phyloP scores from a whole-genome alignment of 2,888 invertebrate genomes.

The Phanerotoma sp. region DNA sequence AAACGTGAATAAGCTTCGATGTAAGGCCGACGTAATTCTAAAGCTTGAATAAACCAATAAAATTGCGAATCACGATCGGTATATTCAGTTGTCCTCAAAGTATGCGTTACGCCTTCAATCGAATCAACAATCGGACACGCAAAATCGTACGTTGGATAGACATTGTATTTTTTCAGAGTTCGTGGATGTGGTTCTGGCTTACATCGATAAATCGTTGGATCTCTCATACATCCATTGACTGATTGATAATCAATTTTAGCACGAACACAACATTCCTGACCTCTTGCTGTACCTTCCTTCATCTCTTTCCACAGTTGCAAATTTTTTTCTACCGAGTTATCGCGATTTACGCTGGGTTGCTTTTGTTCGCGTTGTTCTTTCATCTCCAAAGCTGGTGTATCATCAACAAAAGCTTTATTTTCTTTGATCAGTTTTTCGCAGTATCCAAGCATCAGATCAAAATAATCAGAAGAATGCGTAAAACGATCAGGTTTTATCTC shows the following conservation, averaged over 20 bases:
- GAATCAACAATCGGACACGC: slow-evolving; percentile 99
- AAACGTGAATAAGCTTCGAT: slow-evolving; percentile 94
- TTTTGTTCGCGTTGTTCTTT: slow-evolving; percentile 91
- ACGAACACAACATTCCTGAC: slow-evolving; percentile 90
- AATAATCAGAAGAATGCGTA: slow-evolving; percentile 96
- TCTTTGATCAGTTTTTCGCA: slow-evolving; percentile 86
- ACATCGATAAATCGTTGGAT: slow-evolving; percentile 98
- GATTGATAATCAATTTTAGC: slow-evolving; percentile 98
- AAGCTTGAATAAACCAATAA: slow-evolving; percentile 92
- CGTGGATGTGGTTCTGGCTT: slow-evolving; percentile 93
- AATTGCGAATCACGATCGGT: slow-evolving; percentile 98
- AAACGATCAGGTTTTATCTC: slow-evolving; percentile 90
- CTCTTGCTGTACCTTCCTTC: slow-evolving; percentile 77
- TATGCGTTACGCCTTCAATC: slow-evolving; percentile 96
- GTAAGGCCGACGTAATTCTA: slow-evolving; percentile 83
- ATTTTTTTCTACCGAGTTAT: slow-evolving; percentile 81
- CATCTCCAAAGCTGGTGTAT: slow-evolving; percentile 94
- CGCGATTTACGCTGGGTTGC: slow-evolving; percentile 79
- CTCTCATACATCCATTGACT: slow-evolving; percentile 93
- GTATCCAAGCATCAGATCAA: slow-evolving; percentile 84
- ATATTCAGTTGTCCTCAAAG: slow-evolving; percentile 97
- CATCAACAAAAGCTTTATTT: slow-evolving; percentile 94
- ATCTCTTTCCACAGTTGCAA: slow-evolving; percentile 92
- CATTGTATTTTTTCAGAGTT: slow-evolving; percentile 94
- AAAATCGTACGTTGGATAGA: slow-evolving; percentile 99